Conservation (phyloP, 37 sponge, comb jelly and placozoan species). For the Spongilla lacustris region DNA sequence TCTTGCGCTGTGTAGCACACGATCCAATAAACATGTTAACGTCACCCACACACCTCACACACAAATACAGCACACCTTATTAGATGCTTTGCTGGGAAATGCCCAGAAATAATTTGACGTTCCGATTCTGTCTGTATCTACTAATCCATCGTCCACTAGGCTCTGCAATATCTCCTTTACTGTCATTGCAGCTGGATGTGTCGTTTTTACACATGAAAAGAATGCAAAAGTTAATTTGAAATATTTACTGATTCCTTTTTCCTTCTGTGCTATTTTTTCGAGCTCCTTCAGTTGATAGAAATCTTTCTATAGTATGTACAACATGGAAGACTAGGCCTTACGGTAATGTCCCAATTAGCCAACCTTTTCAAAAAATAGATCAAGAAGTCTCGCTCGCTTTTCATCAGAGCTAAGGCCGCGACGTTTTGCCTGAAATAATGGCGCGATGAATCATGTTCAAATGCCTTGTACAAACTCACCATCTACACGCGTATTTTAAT, state of each 20-base stretch:
- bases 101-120: slow-evolving; percentile 99
- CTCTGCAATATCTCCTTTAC: slow-evolving; percentile 96
- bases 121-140: slow-evolving; percentile 92
- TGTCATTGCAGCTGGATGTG: slow-evolving; percentile 79
- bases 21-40: too few species aligned
- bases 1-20: neutral
- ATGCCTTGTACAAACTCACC: too few species aligned
- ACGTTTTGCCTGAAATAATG: slow-evolving; percentile 74
- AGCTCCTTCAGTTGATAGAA: slow-evolving; percentile 96
- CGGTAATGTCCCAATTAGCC: neutral
- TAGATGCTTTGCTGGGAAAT: slow-evolving; percentile 87
- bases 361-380: slow-evolving; percentile 91
- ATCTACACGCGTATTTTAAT: neutral
- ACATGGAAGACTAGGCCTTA: neutral
- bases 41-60: too few species aligned
- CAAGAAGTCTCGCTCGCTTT: slow-evolving; percentile 87
- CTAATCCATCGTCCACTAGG: slow-evolving; percentile 92
- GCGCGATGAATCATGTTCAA: neutral
- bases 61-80: slow-evolving; percentile 38
- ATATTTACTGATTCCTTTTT: slow-evolving; percentile 94
- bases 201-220: neutral
- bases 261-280: slow-evolving; percentile 94
- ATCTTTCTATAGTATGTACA: slow-evolving; percentile 65
- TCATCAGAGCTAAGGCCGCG: slow-evolving; percentile 94
- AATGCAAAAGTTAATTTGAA: neutral